phyloP scores from a whole-genome alignment of 2,113 vertebrate species.

The Oxyura jamaicensis region DNA sequence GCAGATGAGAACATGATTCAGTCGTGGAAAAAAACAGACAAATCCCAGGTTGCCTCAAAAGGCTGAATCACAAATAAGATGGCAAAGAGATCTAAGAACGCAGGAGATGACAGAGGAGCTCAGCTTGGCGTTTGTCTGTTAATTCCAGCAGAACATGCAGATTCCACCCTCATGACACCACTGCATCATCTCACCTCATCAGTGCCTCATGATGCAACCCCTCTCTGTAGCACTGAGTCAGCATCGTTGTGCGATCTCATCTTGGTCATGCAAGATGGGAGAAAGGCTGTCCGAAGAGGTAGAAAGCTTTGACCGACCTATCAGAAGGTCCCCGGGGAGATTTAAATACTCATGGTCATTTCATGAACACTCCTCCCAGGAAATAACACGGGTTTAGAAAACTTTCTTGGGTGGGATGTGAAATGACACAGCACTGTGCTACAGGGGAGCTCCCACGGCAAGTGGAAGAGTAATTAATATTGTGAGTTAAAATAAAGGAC shows the following conservation, averaged over 20 bases:
- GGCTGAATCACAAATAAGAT: not conserved
- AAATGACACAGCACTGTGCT: not conserved
- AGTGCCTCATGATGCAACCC: not conserved
- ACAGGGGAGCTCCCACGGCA: not conserved
- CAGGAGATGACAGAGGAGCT: not conserved
- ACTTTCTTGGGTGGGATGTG: not conserved
- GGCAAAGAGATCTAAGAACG: not conserved
- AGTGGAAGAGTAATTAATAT: not conserved
- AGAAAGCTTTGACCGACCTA: not conserved
- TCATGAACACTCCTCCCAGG: not conserved
- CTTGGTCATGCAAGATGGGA: not conserved
- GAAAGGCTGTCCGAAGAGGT: not conserved
- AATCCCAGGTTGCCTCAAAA: constrained; percentile 26
- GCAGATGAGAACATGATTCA: constrained; percentile 11
- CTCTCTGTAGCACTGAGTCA: not conserved
- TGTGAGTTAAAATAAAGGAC: not conserved
- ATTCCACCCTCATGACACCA: constrained; percentile 31
- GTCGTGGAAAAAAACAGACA: not conserved
- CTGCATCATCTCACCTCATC: not conserved
- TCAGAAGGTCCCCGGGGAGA: not conserved
- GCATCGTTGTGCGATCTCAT: not conserved
- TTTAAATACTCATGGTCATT: not conserved
- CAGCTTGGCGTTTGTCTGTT: not conserved
- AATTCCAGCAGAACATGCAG: constrained; percentile 26
- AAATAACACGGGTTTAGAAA: not conserved